These are phyloP conservation scores for Anolis carolinensis DNA, from an alignment of 2,113 vertebrate genomes.

Conservation along the genomic window DNA sequence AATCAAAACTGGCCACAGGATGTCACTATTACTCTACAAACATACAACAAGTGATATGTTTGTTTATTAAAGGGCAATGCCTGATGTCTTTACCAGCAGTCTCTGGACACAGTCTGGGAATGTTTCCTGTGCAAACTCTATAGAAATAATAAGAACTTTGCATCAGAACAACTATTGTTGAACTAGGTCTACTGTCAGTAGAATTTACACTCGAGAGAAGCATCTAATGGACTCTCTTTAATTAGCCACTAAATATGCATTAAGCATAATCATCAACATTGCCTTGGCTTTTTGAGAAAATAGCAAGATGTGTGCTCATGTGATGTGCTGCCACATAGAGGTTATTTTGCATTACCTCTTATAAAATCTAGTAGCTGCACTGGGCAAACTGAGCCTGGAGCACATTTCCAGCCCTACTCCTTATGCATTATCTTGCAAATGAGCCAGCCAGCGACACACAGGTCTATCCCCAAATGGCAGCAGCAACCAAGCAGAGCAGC, in stretches of 20 bases:
- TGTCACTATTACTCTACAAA: slow-evolving; percentile 77
- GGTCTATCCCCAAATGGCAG: background rate
- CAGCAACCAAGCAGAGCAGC: background rate
- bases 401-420: background rate
- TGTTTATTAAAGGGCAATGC: slow-evolving; percentile 56
- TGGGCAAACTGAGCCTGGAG: background rate
- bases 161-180: background rate
- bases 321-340: background rate
- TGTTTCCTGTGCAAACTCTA: background rate
- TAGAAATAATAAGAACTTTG: background rate
- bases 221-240: background rate
- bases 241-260: accelerated
- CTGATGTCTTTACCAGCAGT: background rate
- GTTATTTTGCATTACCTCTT: background rate
- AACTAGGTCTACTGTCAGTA: background rate
- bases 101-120: background rate
- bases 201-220: background rate
- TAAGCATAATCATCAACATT: background rate
- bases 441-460: background rate
- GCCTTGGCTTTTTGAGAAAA: background rate
- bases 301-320: background rate
- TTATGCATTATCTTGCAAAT: background rate
- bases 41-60: slow-evolving; percentile 38
- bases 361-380: background rate
- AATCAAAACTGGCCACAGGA: slow-evolving; percentile 71